Percentiles rank a stretch among this genome's conserved stretches.
Evolutionary conservation across 35 echinoderm and acorn worm species (phyloP).

Genomic region (Lytechinus pictus): DNA sequence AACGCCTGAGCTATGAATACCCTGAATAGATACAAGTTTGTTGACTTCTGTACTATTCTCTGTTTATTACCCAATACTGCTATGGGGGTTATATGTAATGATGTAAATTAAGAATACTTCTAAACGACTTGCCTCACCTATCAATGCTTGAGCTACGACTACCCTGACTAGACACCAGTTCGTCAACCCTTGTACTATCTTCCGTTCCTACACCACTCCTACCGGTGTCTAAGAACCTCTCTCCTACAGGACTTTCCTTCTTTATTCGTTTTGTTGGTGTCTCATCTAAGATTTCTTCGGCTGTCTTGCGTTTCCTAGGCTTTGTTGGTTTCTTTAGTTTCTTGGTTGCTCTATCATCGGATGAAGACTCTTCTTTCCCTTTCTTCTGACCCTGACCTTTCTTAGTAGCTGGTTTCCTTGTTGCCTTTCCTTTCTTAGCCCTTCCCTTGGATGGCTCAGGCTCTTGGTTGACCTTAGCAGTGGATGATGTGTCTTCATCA

Average conservation of each 20-base stretch:
- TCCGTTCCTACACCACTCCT: not conserved
- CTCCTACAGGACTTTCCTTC: not conserved
- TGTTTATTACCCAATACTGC: too few relatives aligned
- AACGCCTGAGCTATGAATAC: too few relatives aligned
- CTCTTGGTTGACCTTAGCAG: not conserved
- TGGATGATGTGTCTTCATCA: conserved; percentile 22
- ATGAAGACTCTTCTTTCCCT: not conserved
- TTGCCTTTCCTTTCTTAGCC: not conserved
- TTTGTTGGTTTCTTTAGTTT: not conserved
- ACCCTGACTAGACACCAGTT: not conserved
- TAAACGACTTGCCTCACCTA: not conserved
- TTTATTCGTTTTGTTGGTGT: not conserved
- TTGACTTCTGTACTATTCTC: too few relatives aligned
- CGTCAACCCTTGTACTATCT: not conserved
- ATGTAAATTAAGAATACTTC: too few relatives aligned
- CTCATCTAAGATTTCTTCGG: not conserved
- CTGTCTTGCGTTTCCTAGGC: conserved; percentile 26
- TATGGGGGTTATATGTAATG: too few relatives aligned
- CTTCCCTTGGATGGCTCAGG: not conserved
- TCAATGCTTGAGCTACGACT: not conserved
- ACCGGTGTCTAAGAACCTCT: not conserved
- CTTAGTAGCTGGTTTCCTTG: not conserved
- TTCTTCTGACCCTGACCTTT: not conserved
- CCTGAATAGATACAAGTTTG: too few relatives aligned
- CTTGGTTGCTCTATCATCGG: not conserved